These are phyloP conservation scores for Cettia cetti DNA, from an alignment of 2,113 vertebrate genomes.

Conservation along the genomic window DNA sequence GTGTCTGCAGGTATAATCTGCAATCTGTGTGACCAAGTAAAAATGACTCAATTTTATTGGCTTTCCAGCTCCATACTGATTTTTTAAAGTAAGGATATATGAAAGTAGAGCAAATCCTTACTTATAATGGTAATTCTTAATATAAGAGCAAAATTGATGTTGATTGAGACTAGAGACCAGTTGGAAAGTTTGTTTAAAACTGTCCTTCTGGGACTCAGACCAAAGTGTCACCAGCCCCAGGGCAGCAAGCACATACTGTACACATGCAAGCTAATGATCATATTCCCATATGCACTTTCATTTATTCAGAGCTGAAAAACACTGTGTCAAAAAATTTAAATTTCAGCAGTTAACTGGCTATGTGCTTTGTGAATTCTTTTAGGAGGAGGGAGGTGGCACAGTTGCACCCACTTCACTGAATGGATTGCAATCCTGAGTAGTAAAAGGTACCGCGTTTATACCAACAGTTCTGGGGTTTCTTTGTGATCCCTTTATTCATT, in stretches of 20 bases:
- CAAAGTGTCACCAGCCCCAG: background rate
- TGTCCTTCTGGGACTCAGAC: background rate
- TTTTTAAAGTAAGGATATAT: background rate
- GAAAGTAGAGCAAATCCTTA: background rate
- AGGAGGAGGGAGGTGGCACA: background rate
- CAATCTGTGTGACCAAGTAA: background rate
- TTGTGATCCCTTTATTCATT: background rate
- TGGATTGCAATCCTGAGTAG: background rate
- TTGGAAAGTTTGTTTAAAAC: constrained; percentile 1
- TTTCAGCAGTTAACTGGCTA: background rate
- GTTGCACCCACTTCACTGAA: background rate
- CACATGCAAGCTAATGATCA: background rate
- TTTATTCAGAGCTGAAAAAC: background rate
- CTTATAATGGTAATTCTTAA: background rate
- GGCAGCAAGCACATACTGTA: background rate
- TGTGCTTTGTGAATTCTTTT: background rate
- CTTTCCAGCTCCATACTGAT: background rate
- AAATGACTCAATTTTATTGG: background rate
- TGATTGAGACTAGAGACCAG: background rate
- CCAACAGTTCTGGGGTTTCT: background rate
- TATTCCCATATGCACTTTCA: background rate
- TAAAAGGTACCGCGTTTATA: background rate
- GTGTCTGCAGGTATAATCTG: background rate
- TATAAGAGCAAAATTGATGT: background rate
- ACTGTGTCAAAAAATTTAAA: background rate